phyloP scores from a whole-genome alignment of 2,888 invertebrate species.

The Malthinus flaveolus region DNA sequence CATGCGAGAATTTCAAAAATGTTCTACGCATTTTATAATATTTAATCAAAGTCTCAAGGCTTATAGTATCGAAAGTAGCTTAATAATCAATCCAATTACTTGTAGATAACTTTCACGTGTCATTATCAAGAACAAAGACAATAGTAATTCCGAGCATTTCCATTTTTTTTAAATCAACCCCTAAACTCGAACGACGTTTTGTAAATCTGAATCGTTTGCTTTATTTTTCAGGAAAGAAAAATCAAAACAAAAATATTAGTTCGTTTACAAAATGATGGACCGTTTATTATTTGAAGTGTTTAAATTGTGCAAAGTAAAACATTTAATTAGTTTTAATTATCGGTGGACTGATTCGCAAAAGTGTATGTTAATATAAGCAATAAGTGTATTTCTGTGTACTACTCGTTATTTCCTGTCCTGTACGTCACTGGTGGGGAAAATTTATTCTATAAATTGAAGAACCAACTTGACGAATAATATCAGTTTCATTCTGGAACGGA shows the following conservation, averaged over 20 bases:
- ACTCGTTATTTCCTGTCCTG: conserved; percentile 5
- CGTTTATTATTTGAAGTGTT: conserved; percentile 24
- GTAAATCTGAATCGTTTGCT: too few relatives aligned
- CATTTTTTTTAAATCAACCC: too few relatives aligned
- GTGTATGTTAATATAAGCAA: conserved; percentile 19
- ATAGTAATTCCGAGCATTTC: too few relatives aligned
- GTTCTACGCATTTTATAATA: too few relatives aligned
- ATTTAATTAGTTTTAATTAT: conserved; percentile 21
- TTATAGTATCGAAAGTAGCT: too few relatives aligned
- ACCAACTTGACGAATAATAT: conserved; percentile 9
- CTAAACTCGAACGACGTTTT: too few relatives aligned
- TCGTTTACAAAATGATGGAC: conserved; percentile 22
- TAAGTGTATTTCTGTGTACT: conserved; percentile 8
- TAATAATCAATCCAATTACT: too few relatives aligned
- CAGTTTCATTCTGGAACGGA: conserved; percentile 14
- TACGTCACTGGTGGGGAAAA: conserved; percentile 28
- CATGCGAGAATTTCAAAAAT: too few relatives aligned
- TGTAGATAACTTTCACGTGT: too few relatives aligned
- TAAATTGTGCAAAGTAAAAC: conserved; percentile 28
- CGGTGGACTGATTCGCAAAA: conserved; percentile 24
- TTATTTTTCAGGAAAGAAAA: not conserved
- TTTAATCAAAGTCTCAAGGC: too few relatives aligned
- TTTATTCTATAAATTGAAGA: conserved; percentile 22
- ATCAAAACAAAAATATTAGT: not conserved
- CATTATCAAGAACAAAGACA: too few relatives aligned